Evolutionary conservation across 2,113 vertebrate species (phyloP).

Genomic region (Paralichthys olivaceus): DNA sequence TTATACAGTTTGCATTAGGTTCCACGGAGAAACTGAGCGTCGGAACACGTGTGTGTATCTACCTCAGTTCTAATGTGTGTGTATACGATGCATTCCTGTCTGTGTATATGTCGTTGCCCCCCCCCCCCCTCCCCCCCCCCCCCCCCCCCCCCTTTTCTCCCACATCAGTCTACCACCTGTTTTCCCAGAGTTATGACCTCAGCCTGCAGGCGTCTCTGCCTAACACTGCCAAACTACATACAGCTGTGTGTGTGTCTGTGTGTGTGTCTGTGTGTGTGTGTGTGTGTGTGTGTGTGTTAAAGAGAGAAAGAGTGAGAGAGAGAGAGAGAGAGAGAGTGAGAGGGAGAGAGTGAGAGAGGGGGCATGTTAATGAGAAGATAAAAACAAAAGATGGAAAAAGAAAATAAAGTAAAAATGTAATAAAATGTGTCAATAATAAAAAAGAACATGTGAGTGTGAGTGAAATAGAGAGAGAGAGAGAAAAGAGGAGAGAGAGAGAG

Average conservation of each 20-base stretch:
- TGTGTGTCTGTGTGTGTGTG: neutral
- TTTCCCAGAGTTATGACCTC: slow-evolving; percentile 77
- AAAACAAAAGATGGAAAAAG: slow-evolving; percentile 31
- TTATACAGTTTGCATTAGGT: too few relatives aligned
- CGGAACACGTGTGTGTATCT: slow-evolving; percentile 6
- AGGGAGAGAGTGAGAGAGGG: neutral
- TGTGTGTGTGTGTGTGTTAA: slow-evolving; percentile 8
- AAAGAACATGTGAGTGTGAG: neutral
- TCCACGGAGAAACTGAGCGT: too few relatives aligned
- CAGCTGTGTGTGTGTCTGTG: slow-evolving; percentile 62
- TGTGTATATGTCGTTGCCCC: slow-evolving; percentile 25
- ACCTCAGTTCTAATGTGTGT: neutral
- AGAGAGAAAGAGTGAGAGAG: neutral
- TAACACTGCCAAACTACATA: slow-evolving; percentile 71
- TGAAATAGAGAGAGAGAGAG: neutral
- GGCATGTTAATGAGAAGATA: slow-evolving; percentile 20
- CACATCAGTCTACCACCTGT: slow-evolving; percentile 77
- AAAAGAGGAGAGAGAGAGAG: neutral
- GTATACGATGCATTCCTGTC: slow-evolving; percentile 7
- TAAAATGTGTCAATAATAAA: slow-evolving; percentile 15
- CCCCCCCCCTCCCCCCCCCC: neutral
- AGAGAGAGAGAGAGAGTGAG: neutral
- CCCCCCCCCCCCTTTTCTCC: slow-evolving; percentile 12
- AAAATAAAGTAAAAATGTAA: slow-evolving; percentile 23
- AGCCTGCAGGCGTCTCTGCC: slow-evolving; percentile 70